Percentiles rank a stretch among this genome's conserved stretches.
Conservation (phyloP, 1,140 invertebrate genomes). For the Harlomillsia oculata region DNA sequence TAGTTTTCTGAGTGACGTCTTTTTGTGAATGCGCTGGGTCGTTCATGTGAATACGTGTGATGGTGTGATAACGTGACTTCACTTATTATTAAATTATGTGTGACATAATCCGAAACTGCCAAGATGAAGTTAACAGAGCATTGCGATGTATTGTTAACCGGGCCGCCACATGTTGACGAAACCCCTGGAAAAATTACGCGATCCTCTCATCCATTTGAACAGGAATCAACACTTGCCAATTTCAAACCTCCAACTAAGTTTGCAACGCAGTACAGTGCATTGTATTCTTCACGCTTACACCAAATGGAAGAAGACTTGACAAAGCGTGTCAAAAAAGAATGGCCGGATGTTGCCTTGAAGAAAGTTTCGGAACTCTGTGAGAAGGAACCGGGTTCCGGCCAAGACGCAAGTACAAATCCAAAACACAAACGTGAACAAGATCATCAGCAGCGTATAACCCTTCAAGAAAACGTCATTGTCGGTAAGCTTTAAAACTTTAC, state of each 20-base stretch:
- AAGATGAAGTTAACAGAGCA: no score
- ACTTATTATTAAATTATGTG: no score
- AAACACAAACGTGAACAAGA: not conserved
- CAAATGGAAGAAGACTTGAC: constrained; percentile 20
- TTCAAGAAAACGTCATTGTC: constrained; percentile 27
- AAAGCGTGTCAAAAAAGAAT: constrained; percentile 5
- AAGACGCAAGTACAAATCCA: not conserved
- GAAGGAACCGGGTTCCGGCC: not conserved
- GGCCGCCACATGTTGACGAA: not conserved
- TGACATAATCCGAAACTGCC: no score
- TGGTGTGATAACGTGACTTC: no score
- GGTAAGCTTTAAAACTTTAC: constrained; percentile 19
- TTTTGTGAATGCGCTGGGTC: no score
- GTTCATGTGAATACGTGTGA: no score
- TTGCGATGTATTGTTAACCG: no score
- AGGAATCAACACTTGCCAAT: no score
- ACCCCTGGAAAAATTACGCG: not conserved
- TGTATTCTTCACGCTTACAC: constrained; percentile 4
- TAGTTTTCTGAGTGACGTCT: no score
- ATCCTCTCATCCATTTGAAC: not conserved
- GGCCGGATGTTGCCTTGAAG: constrained; percentile 20
- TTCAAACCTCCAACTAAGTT: not conserved
- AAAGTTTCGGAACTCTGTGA: constrained; percentile 30
- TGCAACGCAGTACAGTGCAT: not conserved
- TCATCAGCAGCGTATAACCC: constrained; percentile 27